A percentile compares a stretch with the other conserved stretches of the same genome.
These are phyloP conservation scores for Chaetodon trifasciatus DNA, from an alignment of 2,797 vertebrate species.

Conservation along the genomic window DNA sequence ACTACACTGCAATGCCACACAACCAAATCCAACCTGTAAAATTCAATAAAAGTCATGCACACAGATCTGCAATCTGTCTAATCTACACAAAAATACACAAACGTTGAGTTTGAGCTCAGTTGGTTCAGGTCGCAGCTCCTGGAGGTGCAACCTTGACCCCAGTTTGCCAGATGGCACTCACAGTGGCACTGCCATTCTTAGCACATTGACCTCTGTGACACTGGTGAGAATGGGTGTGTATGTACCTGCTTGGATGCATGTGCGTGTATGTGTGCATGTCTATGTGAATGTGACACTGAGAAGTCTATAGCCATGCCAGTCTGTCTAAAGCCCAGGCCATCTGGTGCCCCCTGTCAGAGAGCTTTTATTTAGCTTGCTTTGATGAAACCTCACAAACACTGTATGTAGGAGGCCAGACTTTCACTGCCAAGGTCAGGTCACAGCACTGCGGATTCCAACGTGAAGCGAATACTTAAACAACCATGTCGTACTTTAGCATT, in stretches of 20 bases:
- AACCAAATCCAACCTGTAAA: background rate
- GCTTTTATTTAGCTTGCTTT: slow-evolving; percentile 49
- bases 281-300: slow-evolving; percentile 52
- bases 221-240: slow-evolving; percentile 51
- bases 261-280: slow-evolving; percentile 12
- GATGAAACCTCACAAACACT: slow-evolving; percentile 31
- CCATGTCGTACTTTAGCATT: slow-evolving; percentile 12
- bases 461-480: slow-evolving; percentile 13
- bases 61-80: background rate
- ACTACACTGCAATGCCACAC: background rate
- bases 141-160: slow-evolving; percentile 69
- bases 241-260: slow-evolving; percentile 39
- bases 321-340: slow-evolving; percentile 63
- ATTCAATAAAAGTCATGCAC: background rate
- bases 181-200: slow-evolving; percentile 70
- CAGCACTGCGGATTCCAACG: slow-evolving; percentile 2
- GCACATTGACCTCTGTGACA: slow-evolving; percentile 78
- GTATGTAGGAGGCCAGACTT: slow-evolving; percentile 30
- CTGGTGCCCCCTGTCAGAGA: slow-evolving; percentile 64
- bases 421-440: slow-evolving; percentile 35
- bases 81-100: background rate
- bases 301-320: slow-evolving; percentile 51
- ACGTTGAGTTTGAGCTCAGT: slow-evolving; percentile 17
- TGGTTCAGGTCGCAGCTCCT: slow-evolving; percentile 53
- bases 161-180: slow-evolving; percentile 72